These are phyloP conservation scores for Nasonia longicornis DNA, from an alignment of 1,140 invertebrate genomes.

Conservation along the genomic window DNA sequence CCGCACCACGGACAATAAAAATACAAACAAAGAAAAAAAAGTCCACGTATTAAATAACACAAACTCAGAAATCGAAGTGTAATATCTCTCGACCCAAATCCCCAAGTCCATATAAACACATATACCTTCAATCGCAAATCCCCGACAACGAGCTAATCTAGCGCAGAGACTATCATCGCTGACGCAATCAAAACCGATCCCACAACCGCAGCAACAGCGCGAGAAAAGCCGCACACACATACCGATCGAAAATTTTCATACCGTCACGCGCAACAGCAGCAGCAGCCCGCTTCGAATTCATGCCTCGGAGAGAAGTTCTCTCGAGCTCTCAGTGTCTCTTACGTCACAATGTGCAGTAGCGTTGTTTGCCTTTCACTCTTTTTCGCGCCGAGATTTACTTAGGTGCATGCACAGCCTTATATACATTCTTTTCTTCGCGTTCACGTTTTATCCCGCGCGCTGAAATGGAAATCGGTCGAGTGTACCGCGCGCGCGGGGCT, in stretches of 20 bases:
- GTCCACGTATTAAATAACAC: too few relatives aligned
- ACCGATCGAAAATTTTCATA: slow-evolving; percentile 61
- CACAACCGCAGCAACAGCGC: background rate
- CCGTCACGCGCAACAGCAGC: slow-evolving; percentile 55
- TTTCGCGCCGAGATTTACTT: background rate
- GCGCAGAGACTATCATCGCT: background rate
- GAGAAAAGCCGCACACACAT: background rate
- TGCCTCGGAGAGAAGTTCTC: background rate
- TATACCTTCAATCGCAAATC: background rate
- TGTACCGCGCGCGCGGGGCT: too few relatives aligned
- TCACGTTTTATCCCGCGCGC: background rate
- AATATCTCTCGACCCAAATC: background rate
- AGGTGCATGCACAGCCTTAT: background rate
- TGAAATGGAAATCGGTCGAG: too few relatives aligned
- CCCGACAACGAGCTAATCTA: too few relatives aligned
- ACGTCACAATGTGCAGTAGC: slow-evolving; percentile 1
- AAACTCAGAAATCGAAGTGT: too few relatives aligned
- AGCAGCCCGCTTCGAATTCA: slow-evolving; percentile 56
- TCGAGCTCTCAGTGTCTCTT: background rate
- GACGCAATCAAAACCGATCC: background rate
- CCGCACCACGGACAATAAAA: background rate
- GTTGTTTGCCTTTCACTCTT: background rate
- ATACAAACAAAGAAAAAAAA: background rate
- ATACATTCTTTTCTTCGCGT: background rate
- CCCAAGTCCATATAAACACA: background rate